Conservation (phyloP, 2,797 vertebrate species). For the Bradypus variegatus region DNA sequence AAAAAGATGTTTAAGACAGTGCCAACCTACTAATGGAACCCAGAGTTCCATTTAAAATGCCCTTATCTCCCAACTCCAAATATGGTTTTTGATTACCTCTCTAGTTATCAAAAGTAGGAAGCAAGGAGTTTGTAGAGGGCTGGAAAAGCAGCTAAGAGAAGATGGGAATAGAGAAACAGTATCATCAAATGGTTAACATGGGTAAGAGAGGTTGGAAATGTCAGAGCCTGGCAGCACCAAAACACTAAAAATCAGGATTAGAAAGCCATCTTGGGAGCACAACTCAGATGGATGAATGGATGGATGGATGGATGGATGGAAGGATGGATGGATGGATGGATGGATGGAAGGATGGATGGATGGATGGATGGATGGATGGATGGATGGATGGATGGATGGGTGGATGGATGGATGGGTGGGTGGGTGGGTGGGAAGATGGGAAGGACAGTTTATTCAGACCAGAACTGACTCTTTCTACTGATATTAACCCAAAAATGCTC, state of each 20-base stretch:
- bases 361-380: no score
- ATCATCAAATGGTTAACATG: neutral
- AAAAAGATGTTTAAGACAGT: neutral
- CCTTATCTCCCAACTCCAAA: neutral
- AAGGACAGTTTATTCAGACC: neutral
- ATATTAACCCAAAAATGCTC: neutral
- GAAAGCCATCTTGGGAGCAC: neutral
- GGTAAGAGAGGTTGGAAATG: neutral
- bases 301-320: no score
- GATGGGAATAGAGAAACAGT: neutral
- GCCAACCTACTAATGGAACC: slow-evolving; percentile 21
- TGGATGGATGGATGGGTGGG: no score
- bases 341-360: no score
- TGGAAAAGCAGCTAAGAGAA: neutral
- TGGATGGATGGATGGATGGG: no score
- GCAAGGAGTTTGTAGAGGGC: neutral
- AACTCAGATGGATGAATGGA: neutral
- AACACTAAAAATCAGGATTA: neutral
- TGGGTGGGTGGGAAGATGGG: neutral
- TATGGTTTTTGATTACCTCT: neutral
- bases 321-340: no score
- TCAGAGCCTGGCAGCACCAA: neutral
- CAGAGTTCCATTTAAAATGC: neutral
- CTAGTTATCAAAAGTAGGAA: neutral
- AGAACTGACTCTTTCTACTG: neutral